Evolutionary conservation across 2,797 vertebrate species (phyloP).

Genomic region (Adelosebastes latens): DNA sequence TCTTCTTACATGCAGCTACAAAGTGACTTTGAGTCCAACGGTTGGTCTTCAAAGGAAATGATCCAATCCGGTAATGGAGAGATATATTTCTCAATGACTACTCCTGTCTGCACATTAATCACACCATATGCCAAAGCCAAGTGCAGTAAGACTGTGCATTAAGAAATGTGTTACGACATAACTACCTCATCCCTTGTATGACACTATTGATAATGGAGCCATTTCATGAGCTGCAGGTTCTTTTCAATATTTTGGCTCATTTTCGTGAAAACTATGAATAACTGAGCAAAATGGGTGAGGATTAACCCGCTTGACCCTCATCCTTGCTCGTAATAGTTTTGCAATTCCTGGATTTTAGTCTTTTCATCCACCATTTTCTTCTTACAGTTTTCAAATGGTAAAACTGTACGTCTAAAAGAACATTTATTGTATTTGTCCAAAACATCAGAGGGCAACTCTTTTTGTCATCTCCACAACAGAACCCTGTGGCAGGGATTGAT

Average conservation of each 20-base stretch:
- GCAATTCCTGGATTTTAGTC: background rate
- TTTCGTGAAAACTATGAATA: constrained; percentile 13
- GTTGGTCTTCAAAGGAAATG: constrained; percentile 46
- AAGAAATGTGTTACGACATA: constrained; percentile 20
- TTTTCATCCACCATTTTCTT: background rate
- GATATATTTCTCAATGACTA: constrained; percentile 43
- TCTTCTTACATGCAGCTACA: constrained; percentile 38
- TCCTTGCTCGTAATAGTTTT: background rate
- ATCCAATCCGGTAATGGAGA: constrained; percentile 60
- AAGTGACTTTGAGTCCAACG: constrained; percentile 46
- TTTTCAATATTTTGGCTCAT: constrained; percentile 2
- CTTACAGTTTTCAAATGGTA: background rate
- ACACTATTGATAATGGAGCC: background rate
- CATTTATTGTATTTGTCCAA: constrained; percentile 18
- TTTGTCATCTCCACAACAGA: constrained; percentile 52
- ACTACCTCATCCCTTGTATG: constrained; percentile 23
- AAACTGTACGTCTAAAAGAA: constrained; percentile 10
- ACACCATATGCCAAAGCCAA: constrained; percentile 20
- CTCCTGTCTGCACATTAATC: constrained; percentile 49
- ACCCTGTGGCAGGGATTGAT: constrained; percentile 66
- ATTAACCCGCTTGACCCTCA: constrained; percentile 6
- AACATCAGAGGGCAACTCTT: constrained; percentile 37
- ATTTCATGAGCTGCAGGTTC: constrained; percentile 9
- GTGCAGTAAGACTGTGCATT: constrained; percentile 20
- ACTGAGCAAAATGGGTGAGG: background rate